Conservation (phyloP, 2,113 vertebrate genomes). For the Cottus gobio region DNA sequence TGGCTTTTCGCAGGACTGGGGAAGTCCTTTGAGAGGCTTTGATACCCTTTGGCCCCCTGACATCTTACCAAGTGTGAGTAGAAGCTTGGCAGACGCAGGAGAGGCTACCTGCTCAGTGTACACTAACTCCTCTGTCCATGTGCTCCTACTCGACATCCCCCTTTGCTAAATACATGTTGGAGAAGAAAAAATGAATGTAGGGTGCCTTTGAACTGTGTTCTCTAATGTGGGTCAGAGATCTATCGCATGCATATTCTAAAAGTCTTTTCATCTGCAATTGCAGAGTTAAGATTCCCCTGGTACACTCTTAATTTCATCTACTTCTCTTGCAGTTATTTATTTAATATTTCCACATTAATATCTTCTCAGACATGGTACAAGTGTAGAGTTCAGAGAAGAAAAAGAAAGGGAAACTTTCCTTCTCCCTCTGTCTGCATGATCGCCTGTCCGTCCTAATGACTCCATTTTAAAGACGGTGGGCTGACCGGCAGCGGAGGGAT, state of each 20-base stretch:
- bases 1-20: constrained; percentile 41
- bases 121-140: constrained; percentile 40
- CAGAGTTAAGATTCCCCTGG: constrained; percentile 79
- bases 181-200: constrained; percentile 57
- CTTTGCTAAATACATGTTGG: constrained; percentile 53
- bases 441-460: constrained; percentile 78
- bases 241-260: constrained; percentile 78
- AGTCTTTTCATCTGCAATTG: constrained; percentile 81
- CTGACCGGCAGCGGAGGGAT: constrained; percentile 66
- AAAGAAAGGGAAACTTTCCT: constrained; percentile 57
- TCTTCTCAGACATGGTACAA: constrained; percentile 73
- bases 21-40: constrained; percentile 61
- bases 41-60: constrained; percentile 58
- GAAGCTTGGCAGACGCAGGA: constrained; percentile 60
- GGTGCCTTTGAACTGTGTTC: constrained; percentile 79
- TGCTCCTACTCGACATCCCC: constrained; percentile 26
- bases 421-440: constrained; percentile 63
- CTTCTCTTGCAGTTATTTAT: constrained; percentile 77
- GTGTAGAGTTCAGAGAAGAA: constrained; percentile 64
- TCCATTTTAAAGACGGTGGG: constrained; percentile 79
- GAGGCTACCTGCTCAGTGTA: constrained; percentile 53
- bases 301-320: constrained; percentile 79
- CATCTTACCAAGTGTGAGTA: constrained; percentile 57
- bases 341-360: constrained; percentile 79
- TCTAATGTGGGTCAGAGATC: constrained; percentile 84